Evolutionary conservation across 2,797 vertebrate genomes (phyloP).

Genomic region (Gymnoscopelus braueri): DNA sequence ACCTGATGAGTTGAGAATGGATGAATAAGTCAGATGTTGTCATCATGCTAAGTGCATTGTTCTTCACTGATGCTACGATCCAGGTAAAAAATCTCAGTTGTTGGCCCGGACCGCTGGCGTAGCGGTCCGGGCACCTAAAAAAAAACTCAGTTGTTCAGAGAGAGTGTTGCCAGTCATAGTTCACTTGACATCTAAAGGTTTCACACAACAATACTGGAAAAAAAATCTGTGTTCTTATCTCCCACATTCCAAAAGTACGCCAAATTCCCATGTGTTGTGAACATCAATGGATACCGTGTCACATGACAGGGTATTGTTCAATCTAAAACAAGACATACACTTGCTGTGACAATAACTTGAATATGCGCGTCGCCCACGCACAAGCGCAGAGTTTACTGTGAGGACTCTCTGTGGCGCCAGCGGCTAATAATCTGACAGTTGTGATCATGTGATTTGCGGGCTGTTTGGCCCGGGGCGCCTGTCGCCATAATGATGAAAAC

Average conservation of each 20-base stretch:
- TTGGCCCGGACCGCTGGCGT: not conserved
- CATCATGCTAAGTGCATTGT: slow-evolving; percentile 77
- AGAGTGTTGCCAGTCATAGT: not conserved
- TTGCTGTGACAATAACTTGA: slow-evolving; percentile 56
- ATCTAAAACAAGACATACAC: slow-evolving; percentile 36
- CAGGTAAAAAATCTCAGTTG: slow-evolving; percentile 1
- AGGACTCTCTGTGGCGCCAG: slow-evolving; percentile 21
- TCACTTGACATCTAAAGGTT: slow-evolving; percentile 40
- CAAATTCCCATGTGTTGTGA: slow-evolving; percentile 60
- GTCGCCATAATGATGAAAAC: slow-evolving; percentile 59
- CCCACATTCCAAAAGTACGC: slow-evolving; percentile 27
- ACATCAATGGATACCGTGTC: slow-evolving; percentile 50
- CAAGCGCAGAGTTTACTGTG: slow-evolving; percentile 43
- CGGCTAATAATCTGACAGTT: slow-evolving; percentile 56
- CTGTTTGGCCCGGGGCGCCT: slow-evolving; percentile 53
- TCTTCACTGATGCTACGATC: slow-evolving; percentile 44
- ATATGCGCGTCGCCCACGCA: slow-evolving; percentile 47
- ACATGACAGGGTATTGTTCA: not conserved
- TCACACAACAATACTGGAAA: slow-evolving; percentile 64
- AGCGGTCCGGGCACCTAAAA: not conserved
- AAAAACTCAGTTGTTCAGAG: slow-evolving; percentile 22
- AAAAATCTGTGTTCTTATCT: slow-evolving; percentile 50
- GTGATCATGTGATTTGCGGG: slow-evolving; percentile 57
- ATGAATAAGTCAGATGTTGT: slow-evolving; percentile 20
- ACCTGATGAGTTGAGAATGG: slow-evolving; percentile 53